A percentile compares a stretch with the other conserved stretches of the same genome.
These are phyloP conservation scores for Thereva nobilitata DNA, from an alignment of 2,888 invertebrate species.

Conservation along the genomic window DNA sequence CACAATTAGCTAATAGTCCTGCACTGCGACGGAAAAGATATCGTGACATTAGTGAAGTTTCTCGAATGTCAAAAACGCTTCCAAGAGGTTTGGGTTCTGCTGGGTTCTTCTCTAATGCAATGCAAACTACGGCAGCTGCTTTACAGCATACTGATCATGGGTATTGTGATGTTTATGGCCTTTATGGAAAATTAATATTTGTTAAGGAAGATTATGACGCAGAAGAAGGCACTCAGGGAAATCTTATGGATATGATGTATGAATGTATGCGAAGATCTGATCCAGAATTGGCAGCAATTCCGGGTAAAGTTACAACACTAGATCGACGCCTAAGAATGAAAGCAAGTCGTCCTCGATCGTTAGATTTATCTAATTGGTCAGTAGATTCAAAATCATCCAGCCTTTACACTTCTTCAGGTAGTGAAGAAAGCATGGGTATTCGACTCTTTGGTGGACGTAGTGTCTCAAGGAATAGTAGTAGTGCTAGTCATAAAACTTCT, in stretches of 20 bases:
- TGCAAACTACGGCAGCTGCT: conserved; percentile 63
- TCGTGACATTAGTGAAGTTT: conserved; percentile 60
- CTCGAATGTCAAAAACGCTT: conserved; percentile 76
- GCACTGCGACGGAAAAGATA: conserved; percentile 65
- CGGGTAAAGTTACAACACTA: conserved; percentile 79
- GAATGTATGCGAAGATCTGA: conserved; percentile 80
- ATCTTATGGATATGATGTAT: conserved; percentile 63
- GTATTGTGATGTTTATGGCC: conserved; percentile 83
- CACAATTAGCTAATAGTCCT: conserved; percentile 67
- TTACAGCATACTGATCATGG: conserved; percentile 66
- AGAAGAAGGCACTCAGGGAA: conserved; percentile 73
- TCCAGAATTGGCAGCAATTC: conserved; percentile 82
- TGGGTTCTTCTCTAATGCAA: conserved; percentile 52
- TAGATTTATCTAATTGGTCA: conserved; percentile 86
- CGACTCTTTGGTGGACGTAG: conserved; percentile 64
- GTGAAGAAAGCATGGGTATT: conserved; percentile 79
- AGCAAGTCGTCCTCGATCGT: conserved; percentile 76
- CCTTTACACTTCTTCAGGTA: conserved; percentile 81
- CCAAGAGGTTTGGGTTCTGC: conserved; percentile 67
- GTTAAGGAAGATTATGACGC: conserved; percentile 73
- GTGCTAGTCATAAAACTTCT: conserved; percentile 68
- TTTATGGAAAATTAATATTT: conserved; percentile 88
- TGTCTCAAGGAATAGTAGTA: conserved; percentile 76
- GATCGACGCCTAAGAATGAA: conserved; percentile 81
- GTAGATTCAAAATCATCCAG: conserved; percentile 83